Conservation (phyloP, 2,888 invertebrate genomes). For the Ornithoptera priamus region DNA sequence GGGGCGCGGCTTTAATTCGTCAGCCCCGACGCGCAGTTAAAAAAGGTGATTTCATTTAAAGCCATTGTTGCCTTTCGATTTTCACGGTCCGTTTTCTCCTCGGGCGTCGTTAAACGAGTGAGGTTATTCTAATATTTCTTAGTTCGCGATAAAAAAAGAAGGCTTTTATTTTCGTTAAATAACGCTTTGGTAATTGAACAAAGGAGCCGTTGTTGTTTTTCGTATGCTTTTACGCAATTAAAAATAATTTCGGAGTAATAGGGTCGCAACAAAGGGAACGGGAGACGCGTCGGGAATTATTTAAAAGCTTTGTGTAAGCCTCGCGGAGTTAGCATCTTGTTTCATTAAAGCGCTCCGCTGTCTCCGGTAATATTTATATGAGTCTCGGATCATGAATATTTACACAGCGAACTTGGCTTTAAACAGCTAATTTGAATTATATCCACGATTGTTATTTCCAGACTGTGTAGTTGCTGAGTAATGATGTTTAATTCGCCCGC, state of each 20-base stretch:
- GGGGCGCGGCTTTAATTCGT: conserved; percentile 71
- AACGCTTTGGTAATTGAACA: conserved; percentile 60
- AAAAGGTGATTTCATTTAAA: conserved; percentile 69
- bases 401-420: conserved; percentile 48
- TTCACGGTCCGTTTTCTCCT: conserved; percentile 65
- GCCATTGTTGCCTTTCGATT: conserved; percentile 69
- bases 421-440: conserved; percentile 50
- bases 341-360: conserved; percentile 63
- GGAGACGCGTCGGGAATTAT: conserved; percentile 63
- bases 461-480: conserved; percentile 36
- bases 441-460: conserved; percentile 33
- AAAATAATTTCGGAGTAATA: conserved; percentile 76
- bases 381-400: conserved; percentile 69
- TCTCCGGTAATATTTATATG: conserved; percentile 67
- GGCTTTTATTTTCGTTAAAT: conserved; percentile 51
- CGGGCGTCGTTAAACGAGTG: conserved; percentile 55
- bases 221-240: conserved; percentile 72
- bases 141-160: conserved; percentile 45
- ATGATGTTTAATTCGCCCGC: conserved; percentile 51
- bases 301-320: conserved; percentile 55
- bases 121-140: conserved; percentile 58
- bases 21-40: conserved; percentile 59
- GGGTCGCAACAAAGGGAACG: conserved; percentile 57
- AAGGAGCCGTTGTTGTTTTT: conserved; percentile 50
- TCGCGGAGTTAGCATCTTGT: conserved; percentile 69